Evolutionary conservation across 2,888 invertebrate genomes (phyloP).

Genomic region (Lithosia quadra): DNA sequence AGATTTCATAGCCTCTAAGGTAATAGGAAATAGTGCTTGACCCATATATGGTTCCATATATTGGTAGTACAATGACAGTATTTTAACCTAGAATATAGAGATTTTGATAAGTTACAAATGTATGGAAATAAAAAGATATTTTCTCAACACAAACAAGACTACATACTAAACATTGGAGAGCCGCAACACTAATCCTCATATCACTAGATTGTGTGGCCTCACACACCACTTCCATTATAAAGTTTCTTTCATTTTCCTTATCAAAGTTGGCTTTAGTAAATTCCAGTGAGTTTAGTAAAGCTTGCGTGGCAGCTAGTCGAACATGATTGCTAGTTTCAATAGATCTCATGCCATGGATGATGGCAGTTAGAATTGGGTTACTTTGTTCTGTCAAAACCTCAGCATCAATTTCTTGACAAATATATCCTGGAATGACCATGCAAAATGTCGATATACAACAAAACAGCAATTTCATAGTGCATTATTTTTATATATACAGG

Average conservation of each 20-base stretch:
- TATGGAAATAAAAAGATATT: background rate
- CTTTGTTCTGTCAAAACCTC: constrained; percentile 97
- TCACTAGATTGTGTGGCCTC: constrained; percentile 98
- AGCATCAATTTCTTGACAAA: constrained; percentile 99
- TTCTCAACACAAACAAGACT: constrained; percentile 8
- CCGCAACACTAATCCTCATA: constrained; percentile 97
- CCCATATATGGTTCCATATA: constrained; percentile 99
- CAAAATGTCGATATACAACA: background rate
- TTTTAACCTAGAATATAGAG: constrained; percentile 88
- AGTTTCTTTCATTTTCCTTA: constrained; percentile 98
- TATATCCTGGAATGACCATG: constrained; percentile 88
- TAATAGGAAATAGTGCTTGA: constrained; percentile 98
- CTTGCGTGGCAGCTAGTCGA: constrained; percentile 97
- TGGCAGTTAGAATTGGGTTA: constrained; percentile 98
- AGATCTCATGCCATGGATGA: constrained; percentile 99
- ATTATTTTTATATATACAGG: too few species aligned
- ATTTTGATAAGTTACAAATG: background rate
- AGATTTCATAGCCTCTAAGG: constrained; percentile 99
- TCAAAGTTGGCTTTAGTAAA: constrained; percentile 99
- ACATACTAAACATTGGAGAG: constrained; percentile 97
- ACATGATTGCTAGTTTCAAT: constrained; percentile 98
- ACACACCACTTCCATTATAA: constrained; percentile 99
- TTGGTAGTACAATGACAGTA: constrained; percentile 99
- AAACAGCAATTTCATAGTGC: too few species aligned
- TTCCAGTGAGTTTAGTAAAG: constrained; percentile 98